Percentiles rank a stretch among this genome's conserved stretches.
Evolutionary conservation across 2,113 vertebrate genomes (phyloP).

Genomic region (Hyperopisus bebe): DNA sequence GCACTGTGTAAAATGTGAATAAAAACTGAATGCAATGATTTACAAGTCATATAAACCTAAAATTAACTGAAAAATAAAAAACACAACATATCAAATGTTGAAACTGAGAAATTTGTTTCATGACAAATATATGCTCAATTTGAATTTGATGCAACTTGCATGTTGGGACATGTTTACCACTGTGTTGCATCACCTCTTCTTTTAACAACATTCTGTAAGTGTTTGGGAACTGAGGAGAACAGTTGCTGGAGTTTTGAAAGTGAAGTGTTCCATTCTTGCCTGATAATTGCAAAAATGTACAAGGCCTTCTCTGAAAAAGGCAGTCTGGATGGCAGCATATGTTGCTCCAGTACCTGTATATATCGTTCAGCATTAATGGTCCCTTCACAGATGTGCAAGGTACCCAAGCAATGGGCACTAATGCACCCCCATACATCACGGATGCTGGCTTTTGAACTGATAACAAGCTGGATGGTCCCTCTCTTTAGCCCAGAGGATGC

Average conservation of each 20-base stretch:
- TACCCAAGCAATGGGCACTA: neutral
- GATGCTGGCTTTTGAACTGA: neutral
- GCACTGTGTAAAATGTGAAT: neutral
- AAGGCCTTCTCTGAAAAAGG: neutral
- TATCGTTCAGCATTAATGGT: neutral
- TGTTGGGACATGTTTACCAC: neutral
- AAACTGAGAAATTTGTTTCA: neutral
- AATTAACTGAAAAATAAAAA: neutral
- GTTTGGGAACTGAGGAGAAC: neutral
- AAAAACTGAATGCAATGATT: neutral
- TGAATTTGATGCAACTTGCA: neutral
- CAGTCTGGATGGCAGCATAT: neutral
- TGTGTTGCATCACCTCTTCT: neutral
- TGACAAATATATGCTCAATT: neutral
- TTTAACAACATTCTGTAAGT: neutral
- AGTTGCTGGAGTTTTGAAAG: neutral
- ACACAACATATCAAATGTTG: neutral
- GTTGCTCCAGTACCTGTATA: neutral
- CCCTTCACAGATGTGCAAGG: neutral
- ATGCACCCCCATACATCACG: neutral
- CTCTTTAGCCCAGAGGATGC: neutral
- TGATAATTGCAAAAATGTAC: neutral
- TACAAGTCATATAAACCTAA: neutral
- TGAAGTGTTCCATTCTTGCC: neutral
- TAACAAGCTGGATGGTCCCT: neutral